Base-by-base conservation (phyloP, 2,888 invertebrate species). In the Holacanthella duospinosa region DNA sequence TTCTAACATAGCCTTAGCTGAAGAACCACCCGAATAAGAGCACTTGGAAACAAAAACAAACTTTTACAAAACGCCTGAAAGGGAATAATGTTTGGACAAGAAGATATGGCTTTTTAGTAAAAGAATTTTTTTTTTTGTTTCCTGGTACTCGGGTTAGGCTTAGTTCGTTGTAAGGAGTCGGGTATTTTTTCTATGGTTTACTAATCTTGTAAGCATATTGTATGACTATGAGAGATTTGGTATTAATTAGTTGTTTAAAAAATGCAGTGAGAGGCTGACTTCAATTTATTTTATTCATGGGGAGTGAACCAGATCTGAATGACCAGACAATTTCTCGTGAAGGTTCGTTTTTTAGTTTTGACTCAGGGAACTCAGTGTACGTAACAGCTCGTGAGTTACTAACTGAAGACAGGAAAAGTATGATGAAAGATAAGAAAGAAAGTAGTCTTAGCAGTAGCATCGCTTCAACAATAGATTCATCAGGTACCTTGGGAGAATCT, bases 351-450 rank as follows among this genome's bases (percentile, higher is more conserved):
- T 62, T 66, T 59, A 70, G 70, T 55, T 36, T 72, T 4, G 68
- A 68, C 2, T 69, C 70, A n/a, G 68, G 68, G 4, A 68, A 67
- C 43, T 67, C 68, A 0, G 62, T 67, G 2, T 71, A 71, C 59
- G 66, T 63, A 24, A 68, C 71, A 25, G 71, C 71, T 12, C 63
- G n/a, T 6, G 59, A 21, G 26, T 26, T 26, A 43, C 54, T 24
- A 25, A 29, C 25, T 56, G 26, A 44, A 53, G 43, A 26, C 19
- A 48, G 24, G 12, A 43, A 19, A 16, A 29, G 44, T 21, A 19
- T 44, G 25, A 19, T 36, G n/a, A 29, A 28, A 21, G 63, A 54
- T 28, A 43, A 21, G 29, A 24, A 19, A 2, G 26, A 1, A 29
- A 58, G 29, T 59, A n/a, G 19, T 43, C 4, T 27, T 26, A 36